A percentile compares a stretch with the other conserved stretches of the same genome.
Evolutionary conservation across 2,797 vertebrate genomes (phyloP).

Genomic region (Agapornis canus): DNA sequence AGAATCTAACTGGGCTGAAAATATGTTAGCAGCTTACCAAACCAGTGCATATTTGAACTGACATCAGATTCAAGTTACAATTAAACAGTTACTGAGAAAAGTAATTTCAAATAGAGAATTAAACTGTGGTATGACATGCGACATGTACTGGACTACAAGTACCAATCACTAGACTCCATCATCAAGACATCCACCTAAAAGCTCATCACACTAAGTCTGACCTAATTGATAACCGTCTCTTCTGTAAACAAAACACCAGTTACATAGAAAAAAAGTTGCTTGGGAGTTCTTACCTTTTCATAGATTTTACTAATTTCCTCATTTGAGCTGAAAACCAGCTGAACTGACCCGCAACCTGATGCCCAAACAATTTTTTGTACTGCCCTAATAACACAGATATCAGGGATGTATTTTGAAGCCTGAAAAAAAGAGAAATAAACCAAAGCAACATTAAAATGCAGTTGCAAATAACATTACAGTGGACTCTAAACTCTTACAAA

Average conservation of each 20-base stretch:
- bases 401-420: slow-evolving; percentile 98
- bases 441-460: slow-evolving; percentile 2
- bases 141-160: neutral
- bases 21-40: neutral
- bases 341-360: slow-evolving; percentile 95
- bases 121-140: neutral
- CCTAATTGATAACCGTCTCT: neutral
- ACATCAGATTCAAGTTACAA: neutral
- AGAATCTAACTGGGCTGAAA: neutral
- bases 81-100: neutral
- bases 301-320: slow-evolving; percentile 99
- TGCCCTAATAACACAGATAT: slow-evolving; percentile 97
- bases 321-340: slow-evolving; percentile 96
- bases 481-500: neutral
- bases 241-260: neutral
- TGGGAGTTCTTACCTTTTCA: slow-evolving; percentile 87
- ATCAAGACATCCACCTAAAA: neutral
- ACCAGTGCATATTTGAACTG: neutral
- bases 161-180: neutral
- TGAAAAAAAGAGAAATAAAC: slow-evolving; percentile 74
- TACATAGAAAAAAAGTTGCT: neutral
- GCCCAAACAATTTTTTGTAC: slow-evolving; percentile 99
- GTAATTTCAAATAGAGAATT: neutral
- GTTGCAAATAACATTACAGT: neutral
- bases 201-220: neutral